These are phyloP conservation scores for Epinephelus malabaricus DNA, from an alignment of 2,797 vertebrate species.

Conservation along the genomic window DNA sequence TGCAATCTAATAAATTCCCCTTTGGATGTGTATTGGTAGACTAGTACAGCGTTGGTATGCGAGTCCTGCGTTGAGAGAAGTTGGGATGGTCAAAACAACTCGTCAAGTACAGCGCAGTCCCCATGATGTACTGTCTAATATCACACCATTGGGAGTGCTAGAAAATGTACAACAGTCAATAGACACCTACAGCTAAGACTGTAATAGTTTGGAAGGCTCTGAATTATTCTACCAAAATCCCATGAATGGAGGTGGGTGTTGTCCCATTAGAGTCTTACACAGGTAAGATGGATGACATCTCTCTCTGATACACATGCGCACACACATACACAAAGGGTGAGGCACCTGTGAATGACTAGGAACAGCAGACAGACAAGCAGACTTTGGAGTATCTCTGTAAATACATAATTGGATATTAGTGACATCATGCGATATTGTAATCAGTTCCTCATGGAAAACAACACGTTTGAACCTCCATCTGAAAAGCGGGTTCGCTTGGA, in stretches of 20 bases:
- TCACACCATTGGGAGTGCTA: constrained; percentile 70
- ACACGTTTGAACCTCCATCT: constrained; percentile 38
- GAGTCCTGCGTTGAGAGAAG: constrained; percentile 26
- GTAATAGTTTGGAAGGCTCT: constrained; percentile 74
- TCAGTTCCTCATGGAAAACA: constrained; percentile 74
- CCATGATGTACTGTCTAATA: constrained; percentile 59
- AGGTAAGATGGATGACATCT: constrained; percentile 63
- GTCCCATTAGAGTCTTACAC: constrained; percentile 48
- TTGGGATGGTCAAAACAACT: constrained; percentile 46
- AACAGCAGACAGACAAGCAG: constrained; percentile 82
- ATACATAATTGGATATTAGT: constrained; percentile 85
- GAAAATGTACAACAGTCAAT: constrained; percentile 77
- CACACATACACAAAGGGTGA: constrained; percentile 75
- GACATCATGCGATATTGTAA: constrained; percentile 88
- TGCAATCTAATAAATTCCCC: constrained; percentile 68
- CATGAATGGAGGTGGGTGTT: constrained; percentile 52
- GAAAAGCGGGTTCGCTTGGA: constrained; percentile 9
- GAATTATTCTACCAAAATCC: constrained; percentile 65
- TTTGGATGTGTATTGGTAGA: constrained; percentile 50
- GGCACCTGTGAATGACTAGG: constrained; percentile 85
- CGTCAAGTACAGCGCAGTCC: constrained; percentile 36
- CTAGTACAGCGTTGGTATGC: constrained; percentile 51
- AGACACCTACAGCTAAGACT: constrained; percentile 75
- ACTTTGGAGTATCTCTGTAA: constrained; percentile 86
- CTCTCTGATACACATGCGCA: constrained; percentile 73